Conservation (phyloP, 2,113 vertebrate genomes). For the Rhabdornis inornatus region DNA sequence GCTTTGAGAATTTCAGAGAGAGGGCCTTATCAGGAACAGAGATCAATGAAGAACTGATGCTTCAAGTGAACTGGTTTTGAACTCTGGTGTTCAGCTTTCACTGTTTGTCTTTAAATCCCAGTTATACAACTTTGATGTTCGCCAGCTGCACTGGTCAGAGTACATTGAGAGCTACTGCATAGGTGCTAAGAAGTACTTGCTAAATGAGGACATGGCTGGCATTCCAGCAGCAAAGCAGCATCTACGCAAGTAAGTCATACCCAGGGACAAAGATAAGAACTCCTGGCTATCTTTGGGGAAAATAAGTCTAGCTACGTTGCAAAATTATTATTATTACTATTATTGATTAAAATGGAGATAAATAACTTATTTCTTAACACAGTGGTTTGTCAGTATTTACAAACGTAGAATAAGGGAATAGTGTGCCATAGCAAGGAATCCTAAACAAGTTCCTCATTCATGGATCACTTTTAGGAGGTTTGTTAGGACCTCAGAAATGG, state of each 20-base stretch:
- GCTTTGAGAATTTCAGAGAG: not conserved
- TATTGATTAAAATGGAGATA: not conserved
- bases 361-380: not conserved
- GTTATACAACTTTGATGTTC: constrained; percentile 93
- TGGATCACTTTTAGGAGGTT: not conserved
- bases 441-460: not conserved
- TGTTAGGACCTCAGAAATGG: not conserved
- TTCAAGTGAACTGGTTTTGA: not conserved
- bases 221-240: constrained; percentile 90
- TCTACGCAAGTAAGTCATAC: constrained; percentile 82
- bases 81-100: not conserved
- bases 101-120: constrained; percentile 61
- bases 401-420: not conserved
- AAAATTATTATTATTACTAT: not conserved
- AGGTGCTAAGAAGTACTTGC: constrained; percentile 92
- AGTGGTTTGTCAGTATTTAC: not conserved
- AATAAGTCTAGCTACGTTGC: not conserved
- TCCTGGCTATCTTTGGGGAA: not conserved
- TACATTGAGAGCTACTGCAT: constrained; percentile 94
- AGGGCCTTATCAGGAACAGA: not conserved
- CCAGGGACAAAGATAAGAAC: not conserved
- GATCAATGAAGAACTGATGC: not conserved
- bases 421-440: not conserved
- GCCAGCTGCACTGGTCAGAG: constrained; percentile 92
- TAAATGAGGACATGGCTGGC: constrained; percentile 95